Evolutionary conservation across 2,113 vertebrate genomes (phyloP).

Genomic region (Apus apus): DNA sequence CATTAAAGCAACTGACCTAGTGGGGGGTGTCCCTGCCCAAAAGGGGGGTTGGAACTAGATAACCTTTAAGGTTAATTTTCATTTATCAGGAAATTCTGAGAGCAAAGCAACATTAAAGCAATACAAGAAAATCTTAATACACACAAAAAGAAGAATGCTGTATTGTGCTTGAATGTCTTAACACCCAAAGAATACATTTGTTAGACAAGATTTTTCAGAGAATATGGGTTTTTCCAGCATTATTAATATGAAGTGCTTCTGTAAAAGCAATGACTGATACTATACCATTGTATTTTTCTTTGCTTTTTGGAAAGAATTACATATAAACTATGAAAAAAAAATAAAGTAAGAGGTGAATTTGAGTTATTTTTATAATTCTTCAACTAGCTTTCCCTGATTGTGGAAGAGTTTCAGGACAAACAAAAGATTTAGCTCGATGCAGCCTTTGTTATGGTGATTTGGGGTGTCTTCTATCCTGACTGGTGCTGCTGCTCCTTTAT

Average conservation of each 20-base stretch:
- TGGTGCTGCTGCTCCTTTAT: background rate
- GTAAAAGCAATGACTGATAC: background rate
- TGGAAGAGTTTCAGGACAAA: background rate
- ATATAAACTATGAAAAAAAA: background rate
- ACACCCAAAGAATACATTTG: background rate
- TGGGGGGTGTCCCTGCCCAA: too few species aligned
- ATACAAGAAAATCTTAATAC: background rate
- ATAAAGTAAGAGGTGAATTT: background rate
- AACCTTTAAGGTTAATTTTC: background rate
- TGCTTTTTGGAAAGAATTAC: background rate
- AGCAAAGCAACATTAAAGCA: background rate
- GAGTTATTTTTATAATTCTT: background rate
- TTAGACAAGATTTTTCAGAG: background rate
- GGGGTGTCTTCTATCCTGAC: background rate
- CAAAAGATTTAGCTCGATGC: background rate
- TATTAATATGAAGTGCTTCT: background rate
- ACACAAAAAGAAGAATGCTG: background rate
- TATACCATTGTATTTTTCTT: background rate
- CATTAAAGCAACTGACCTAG: too few species aligned
- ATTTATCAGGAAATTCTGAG: background rate
- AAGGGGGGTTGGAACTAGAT: too few species aligned
- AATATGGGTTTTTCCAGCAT: background rate
- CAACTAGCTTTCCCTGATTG: background rate
- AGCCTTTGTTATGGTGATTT: background rate
- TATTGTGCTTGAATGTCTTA: background rate